These are phyloP conservation scores for Halichoerus grypus DNA, from an alignment of 2,113 vertebrate species.

Conservation along the genomic window DNA sequence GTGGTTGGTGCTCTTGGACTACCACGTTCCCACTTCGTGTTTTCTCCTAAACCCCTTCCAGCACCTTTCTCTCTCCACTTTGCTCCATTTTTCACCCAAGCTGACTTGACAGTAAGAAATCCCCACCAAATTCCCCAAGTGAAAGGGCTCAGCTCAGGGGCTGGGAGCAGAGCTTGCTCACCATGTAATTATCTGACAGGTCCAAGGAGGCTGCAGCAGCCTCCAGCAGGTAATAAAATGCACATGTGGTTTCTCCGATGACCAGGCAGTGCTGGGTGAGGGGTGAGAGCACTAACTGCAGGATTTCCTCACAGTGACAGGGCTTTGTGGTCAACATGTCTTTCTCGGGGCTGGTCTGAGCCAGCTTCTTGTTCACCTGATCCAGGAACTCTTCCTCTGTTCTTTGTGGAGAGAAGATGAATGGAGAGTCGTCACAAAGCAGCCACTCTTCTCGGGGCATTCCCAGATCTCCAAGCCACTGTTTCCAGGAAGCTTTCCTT, in stretches of 20 bases:
- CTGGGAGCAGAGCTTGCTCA: conserved; percentile 41
- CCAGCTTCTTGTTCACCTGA: conserved; percentile 53
- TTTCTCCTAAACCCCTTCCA: not conserved
- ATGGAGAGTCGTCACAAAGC: not conserved
- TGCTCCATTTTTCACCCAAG: not conserved
- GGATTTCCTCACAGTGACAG: conserved; percentile 69
- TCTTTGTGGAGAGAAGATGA: conserved; percentile 62
- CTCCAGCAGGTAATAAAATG: conserved; percentile 80
- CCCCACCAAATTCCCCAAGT: not conserved
- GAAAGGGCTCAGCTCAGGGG: not conserved
- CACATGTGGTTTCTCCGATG: conserved; percentile 48
- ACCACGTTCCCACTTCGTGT: not conserved
- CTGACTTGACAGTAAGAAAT: not conserved
- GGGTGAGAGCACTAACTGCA: conserved; percentile 63
- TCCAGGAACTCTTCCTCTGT: conserved; percentile 76
- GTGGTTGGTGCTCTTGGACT: not conserved
- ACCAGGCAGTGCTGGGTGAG: conserved; percentile 75
- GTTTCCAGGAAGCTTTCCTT: not conserved
- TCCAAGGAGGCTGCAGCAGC: conserved; percentile 71
- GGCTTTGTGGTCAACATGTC: not conserved
- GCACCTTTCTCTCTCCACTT: not conserved
- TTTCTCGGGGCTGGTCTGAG: not conserved
- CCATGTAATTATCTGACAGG: conserved; percentile 79
- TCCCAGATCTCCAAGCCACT: not conserved
- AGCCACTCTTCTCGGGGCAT: not conserved